Evolutionary conservation across 2,888 invertebrate species (phyloP).

Genomic region (Brachypterus glaber): DNA sequence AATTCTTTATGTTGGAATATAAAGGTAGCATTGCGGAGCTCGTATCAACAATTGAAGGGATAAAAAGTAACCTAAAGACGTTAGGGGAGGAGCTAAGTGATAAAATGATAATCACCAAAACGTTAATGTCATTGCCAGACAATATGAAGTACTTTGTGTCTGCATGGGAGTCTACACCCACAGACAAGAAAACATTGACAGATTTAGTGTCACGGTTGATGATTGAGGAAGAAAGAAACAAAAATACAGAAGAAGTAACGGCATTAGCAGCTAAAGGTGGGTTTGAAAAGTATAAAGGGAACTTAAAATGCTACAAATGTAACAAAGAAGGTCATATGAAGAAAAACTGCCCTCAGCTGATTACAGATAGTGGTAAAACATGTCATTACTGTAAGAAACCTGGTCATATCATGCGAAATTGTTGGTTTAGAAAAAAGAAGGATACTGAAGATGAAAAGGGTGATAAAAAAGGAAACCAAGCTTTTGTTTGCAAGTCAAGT

Average conservation of each 20-base stretch:
- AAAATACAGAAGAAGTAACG: constrained; percentile 10
- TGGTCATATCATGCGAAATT: constrained; percentile 16
- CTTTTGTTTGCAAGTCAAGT: too few relatives aligned
- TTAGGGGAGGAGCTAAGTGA: constrained; percentile 19
- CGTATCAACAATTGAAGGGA: constrained; percentile 18
- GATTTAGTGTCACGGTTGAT: constrained; percentile 21
- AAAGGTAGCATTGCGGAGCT: constrained; percentile 13
- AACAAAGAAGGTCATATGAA: too few relatives aligned
- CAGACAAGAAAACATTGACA: constrained; percentile 20
- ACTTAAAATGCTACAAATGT: too few relatives aligned
- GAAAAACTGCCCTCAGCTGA: not conserved
- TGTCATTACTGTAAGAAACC: constrained; percentile 17
- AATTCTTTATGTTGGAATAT: too few relatives aligned
- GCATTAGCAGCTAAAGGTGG: constrained; percentile 1
- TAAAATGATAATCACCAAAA: constrained; percentile 21
- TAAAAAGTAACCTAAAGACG: constrained; percentile 19
- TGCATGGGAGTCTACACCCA: constrained; percentile 24
- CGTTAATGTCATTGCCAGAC: constrained; percentile 19
- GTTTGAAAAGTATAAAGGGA: too few relatives aligned
- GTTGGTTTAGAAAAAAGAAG: too few relatives aligned
- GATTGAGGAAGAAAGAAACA: constrained; percentile 21
- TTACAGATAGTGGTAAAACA: constrained; percentile 8
- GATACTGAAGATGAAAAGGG: too few relatives aligned
- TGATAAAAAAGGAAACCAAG: too few relatives aligned
- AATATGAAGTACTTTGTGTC: constrained; percentile 17